Evolutionary conservation across 2,888 invertebrate species (phyloP), one percentile per base, ranked within the genome.

Genomic region (Spicauda simplicius): DNA sequence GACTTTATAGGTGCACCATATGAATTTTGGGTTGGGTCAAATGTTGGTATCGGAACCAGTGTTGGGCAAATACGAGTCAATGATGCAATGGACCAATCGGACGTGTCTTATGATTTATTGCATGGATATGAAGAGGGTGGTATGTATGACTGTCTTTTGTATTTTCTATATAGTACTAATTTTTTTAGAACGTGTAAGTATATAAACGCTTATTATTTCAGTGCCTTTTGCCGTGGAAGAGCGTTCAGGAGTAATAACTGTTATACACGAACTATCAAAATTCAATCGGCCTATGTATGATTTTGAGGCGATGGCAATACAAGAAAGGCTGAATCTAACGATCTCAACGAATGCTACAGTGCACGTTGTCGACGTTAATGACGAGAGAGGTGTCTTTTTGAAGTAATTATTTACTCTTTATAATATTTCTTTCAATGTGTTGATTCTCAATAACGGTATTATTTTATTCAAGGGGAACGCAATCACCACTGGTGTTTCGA

Each of bases 201-300:
- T 14, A 10, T 41, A 3, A 33, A 41, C 25, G 25, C 25, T 25
- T 41, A 10, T n/a, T 37, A 64, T 93, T 91, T 14, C 86, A 96
- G 97, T 97, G n/a, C 98, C 98, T 5, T 98, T 98, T 86, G 97
- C 97, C 4, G 97, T 98, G 25, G 98, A 98, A 89, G 97, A 98
- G 82, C 94, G 96, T 70, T 97, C 97, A 0, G 98, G 98, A 5
- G 97, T 97, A 0, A 97, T 98, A 57, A 97, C 97, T 1, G 97
- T 98, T 0, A 96, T 97, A 67, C 95, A 97, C 41, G 95, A 96
- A 69, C 87, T 97, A 53, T 89, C 95, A 0, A 96, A 96, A 74
- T 97, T 95, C 79, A 94, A 95, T 25, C 88, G 96, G 41, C 94
- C 95, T 3, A 85, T 95, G 48, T 98, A 96, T 79, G 96, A 97